Conservation (phyloP, 2,888 invertebrate genomes). For the Rapana venosa region DNA sequence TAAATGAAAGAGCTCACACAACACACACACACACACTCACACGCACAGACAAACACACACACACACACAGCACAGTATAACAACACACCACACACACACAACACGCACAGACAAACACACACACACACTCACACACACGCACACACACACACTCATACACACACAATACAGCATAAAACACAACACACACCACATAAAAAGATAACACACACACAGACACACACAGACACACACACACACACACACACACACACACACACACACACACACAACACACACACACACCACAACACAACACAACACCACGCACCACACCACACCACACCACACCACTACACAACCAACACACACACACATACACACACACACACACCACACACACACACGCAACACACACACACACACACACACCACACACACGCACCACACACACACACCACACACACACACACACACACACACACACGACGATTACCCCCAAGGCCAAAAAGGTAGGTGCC, state of each 20-base stretch:
- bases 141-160: background rate
- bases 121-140: conserved; percentile 4
- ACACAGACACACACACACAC: background rate
- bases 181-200: background rate
- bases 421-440: background rate
- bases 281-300: conserved; percentile 14
- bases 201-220: conserved; percentile 2
- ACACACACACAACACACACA: conserved; percentile 21
- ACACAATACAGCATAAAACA: background rate
- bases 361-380: conserved; percentile 12
- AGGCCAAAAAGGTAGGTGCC: background rate
- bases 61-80: no score
- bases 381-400: conserved; percentile 17
- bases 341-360: background rate
- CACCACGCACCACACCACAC: no score
- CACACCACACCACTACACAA: background rate
- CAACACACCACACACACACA: conserved; percentile 1
- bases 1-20: no score
- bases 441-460: conserved; percentile 28
- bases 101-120: background rate
- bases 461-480: background rate
- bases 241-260: conserved; percentile 1
- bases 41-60: no score
- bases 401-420: conserved; percentile 1
- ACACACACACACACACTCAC: no score